Conservation (phyloP, 2,888 invertebrate species). For the Endotricha flammealis region DNA sequence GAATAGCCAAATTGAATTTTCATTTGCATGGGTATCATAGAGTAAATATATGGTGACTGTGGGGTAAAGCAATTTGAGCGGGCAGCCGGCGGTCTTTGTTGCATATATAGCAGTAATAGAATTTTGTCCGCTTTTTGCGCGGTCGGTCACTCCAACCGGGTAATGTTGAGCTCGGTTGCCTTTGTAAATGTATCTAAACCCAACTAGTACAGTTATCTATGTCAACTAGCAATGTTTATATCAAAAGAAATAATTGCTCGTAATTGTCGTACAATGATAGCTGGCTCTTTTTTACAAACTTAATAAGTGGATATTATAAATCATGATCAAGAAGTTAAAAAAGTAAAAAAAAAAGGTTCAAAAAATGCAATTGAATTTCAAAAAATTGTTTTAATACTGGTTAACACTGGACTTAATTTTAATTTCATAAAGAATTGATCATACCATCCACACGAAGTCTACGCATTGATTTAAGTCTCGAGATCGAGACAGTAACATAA, state of each 20-base stretch:
- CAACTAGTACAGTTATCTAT: slow-evolving; percentile 49
- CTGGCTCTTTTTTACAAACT: neutral
- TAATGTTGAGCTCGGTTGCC: slow-evolving; percentile 68
- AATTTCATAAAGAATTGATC: no score
- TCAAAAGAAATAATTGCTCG: no score
- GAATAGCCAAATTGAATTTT: slow-evolving; percentile 49
- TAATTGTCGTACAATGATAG: neutral
- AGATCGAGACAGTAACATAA: no score
- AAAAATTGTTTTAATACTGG: no score
- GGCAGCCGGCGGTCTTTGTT: slow-evolving; percentile 72
- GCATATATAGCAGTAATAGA: slow-evolving; percentile 76
- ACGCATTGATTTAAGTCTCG: no score
- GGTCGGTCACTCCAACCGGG: slow-evolving; percentile 54
- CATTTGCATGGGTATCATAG: slow-evolving; percentile 50
- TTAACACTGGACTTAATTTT: no score
- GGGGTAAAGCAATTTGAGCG: slow-evolving; percentile 75
- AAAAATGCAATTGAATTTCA: no score
- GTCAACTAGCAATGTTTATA: no score
- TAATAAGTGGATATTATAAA: no score
- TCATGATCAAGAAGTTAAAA: no score
- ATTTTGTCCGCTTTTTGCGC: slow-evolving; percentile 76
- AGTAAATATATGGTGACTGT: slow-evolving; percentile 71
- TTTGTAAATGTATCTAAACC: slow-evolving; percentile 74
- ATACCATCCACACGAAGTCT: no score
- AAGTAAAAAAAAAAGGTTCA: no score